Conservation (phyloP, 2,113 vertebrate genomes). For the Macroglossus sobrinus region DNA sequence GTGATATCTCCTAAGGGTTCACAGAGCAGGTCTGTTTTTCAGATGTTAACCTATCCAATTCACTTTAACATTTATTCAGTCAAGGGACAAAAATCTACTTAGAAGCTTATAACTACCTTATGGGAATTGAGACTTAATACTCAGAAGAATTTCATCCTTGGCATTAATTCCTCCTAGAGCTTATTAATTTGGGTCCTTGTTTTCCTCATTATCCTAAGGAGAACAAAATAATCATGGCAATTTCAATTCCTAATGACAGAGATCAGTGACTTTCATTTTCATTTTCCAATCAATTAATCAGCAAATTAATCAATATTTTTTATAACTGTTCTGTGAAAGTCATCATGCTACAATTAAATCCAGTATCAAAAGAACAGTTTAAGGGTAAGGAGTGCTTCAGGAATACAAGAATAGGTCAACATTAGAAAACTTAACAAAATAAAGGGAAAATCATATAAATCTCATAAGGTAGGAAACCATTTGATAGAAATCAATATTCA, state of each 20-base stretch:
- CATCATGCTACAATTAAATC: neutral
- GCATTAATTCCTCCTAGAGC: neutral
- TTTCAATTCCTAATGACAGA: neutral
- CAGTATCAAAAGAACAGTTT: constrained; percentile 24
- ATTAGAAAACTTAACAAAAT: constrained; percentile 11
- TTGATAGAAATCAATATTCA: constrained; percentile 23
- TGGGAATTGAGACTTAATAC: neutral
- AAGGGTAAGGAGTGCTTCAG: neutral
- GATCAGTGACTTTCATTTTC: neutral
- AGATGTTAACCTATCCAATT: neutral
- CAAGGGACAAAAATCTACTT: neutral
- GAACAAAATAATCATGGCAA: neutral
- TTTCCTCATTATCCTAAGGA: constrained; percentile 15
- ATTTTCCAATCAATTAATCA: constrained; percentile 18
- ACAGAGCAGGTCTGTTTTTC: neutral
- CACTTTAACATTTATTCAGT: neutral
- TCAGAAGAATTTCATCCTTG: neutral
- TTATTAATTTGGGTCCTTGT: neutral
- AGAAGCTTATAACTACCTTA: neutral
- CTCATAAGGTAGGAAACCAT: neutral
- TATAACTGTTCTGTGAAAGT: neutral
- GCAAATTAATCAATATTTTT: constrained; percentile 9
- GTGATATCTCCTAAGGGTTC: neutral
- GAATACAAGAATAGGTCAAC: neutral
- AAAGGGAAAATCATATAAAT: neutral